Conservation (phyloP, 1,140 invertebrate species). For the Drosophila nikananu region DNA sequence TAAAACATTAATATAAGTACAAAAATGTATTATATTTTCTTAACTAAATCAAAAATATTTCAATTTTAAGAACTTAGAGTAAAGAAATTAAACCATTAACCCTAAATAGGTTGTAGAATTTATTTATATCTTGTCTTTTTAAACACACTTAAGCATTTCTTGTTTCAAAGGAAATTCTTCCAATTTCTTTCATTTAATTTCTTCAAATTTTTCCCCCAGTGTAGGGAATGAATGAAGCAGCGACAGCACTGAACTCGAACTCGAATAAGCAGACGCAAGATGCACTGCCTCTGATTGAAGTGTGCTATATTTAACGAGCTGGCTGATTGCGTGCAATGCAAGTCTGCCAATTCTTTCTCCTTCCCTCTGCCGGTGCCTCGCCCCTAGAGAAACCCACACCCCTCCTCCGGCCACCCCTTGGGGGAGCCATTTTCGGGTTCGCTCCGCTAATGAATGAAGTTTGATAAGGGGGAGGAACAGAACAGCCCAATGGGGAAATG, state of each 20-base stretch:
- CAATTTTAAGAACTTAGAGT: too few species aligned
- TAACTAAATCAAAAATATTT: background rate
- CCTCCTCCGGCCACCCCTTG: background rate
- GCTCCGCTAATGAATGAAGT: slow-evolving; percentile 74
- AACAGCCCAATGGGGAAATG: slow-evolving; percentile 31
- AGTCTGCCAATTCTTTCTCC: slow-evolving; percentile 65
- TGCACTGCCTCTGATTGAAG: slow-evolving; percentile 73
- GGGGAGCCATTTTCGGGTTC: slow-evolving; percentile 12
- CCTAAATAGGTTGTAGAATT: background rate
- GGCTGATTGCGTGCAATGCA: slow-evolving; percentile 55
- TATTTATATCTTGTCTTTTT: background rate
- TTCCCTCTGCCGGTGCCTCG: background rate
- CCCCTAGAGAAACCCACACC: background rate
- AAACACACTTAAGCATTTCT: background rate
- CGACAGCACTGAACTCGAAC: slow-evolving; percentile 60
- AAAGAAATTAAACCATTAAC: too few species aligned
- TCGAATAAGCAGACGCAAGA: slow-evolving; percentile 51
- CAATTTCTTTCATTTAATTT: background rate
- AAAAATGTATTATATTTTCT: background rate
- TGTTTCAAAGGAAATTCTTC: background rate
- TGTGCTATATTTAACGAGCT: slow-evolving; percentile 77
- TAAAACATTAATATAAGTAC: background rate
- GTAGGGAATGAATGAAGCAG: slow-evolving; percentile 36
- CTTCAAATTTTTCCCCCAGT: background rate
- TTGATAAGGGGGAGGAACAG: slow-evolving; percentile 58